phyloP scores from a whole-genome alignment of 2,113 vertebrate genomes.

The Oreochromis aureus region DNA sequence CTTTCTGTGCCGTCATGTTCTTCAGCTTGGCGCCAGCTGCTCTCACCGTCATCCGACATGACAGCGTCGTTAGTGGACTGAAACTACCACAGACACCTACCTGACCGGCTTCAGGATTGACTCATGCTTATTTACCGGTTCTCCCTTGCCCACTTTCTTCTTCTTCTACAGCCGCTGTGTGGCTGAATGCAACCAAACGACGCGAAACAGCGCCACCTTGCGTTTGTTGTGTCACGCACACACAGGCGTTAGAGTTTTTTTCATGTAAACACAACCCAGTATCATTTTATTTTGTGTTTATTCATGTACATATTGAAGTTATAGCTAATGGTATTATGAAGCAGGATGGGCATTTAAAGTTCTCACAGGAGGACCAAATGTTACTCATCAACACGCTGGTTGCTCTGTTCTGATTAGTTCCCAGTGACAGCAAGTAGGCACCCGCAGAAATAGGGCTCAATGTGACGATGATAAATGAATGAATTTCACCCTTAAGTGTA shows the following conservation, averaged over 20 bases:
- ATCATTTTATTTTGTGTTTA: background rate
- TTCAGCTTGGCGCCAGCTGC: background rate
- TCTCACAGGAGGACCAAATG: background rate
- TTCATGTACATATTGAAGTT: background rate
- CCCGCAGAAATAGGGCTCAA: background rate
- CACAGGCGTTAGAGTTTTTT: background rate
- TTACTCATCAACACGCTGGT: background rate
- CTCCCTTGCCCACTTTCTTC: background rate
- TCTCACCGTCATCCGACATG: constrained; percentile 14
- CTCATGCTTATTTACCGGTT: background rate
- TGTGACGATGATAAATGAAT: background rate
- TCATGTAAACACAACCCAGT: background rate
- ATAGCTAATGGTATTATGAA: background rate
- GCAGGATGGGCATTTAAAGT: background rate
- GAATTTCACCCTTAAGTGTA: background rate
- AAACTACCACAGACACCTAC: background rate
- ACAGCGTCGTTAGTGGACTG: rapidly evolving
- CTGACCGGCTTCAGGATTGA: background rate
- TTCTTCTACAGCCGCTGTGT: background rate
- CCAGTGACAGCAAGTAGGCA: background rate
- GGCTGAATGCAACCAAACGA: background rate
- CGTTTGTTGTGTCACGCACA: background rate
- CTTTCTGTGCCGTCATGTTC: background rate
- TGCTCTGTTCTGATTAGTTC: background rate
- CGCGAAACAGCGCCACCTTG: background rate